These are phyloP conservation scores for Limnephilus auricula DNA, from an alignment of 2,888 invertebrate genomes.

Conservation along the genomic window DNA sequence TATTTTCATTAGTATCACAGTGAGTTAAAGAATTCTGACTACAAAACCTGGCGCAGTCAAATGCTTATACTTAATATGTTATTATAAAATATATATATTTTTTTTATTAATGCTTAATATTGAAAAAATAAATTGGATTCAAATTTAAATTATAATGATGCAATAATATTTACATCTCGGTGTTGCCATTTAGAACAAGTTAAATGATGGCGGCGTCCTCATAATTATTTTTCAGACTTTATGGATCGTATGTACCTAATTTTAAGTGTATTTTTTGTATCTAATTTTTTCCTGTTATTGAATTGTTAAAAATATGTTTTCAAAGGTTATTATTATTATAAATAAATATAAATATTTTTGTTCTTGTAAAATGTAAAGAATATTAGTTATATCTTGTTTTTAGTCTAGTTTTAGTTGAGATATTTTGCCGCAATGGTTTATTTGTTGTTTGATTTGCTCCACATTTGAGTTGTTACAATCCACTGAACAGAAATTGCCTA, in stretches of 20 bases:
- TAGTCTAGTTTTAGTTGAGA: not conserved
- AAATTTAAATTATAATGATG: too few relatives aligned
- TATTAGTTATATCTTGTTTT: not conserved
- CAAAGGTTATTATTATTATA: not conserved
- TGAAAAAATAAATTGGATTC: too few relatives aligned
- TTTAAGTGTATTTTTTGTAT: not conserved
- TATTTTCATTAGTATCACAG: too few relatives aligned
- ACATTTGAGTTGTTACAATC: not conserved
- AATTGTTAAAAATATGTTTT: not conserved
- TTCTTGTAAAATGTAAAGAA: constrained; percentile 2
- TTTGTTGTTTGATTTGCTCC: not conserved
- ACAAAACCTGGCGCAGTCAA: too few relatives aligned
- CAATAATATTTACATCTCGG: too few relatives aligned
- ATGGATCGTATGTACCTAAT: not conserved
- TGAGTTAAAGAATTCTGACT: too few relatives aligned
- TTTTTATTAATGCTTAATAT: too few relatives aligned
- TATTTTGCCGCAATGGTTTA: not conserved
- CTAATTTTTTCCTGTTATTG: not conserved
- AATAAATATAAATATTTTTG: not conserved
- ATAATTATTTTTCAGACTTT: not conserved
- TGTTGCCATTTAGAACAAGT: too few relatives aligned
- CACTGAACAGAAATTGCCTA: not conserved
- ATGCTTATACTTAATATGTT: too few relatives aligned
- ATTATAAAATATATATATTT: too few relatives aligned
- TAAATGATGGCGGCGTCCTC: not conserved